Conservation (phyloP, 2,797 vertebrate species). For the Pangasius larnaudii region DNA sequence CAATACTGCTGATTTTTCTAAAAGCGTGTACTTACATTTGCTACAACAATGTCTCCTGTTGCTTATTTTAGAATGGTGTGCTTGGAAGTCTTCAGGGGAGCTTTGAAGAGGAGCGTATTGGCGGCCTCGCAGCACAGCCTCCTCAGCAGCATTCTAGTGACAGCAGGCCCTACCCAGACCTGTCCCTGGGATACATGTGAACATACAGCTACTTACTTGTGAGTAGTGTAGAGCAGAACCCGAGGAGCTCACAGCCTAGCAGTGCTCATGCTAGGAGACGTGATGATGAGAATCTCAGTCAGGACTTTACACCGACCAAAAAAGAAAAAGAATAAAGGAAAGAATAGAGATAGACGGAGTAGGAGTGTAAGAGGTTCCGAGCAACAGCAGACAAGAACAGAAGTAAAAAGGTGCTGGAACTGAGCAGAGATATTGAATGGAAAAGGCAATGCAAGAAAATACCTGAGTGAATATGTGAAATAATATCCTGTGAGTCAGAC, state of each 20-base stretch:
- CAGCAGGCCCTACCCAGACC: slow-evolving; percentile 1
- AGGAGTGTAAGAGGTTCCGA: neutral
- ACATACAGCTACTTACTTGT: neutral
- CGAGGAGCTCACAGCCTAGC: neutral
- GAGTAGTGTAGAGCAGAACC: neutral
- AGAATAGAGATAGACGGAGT: neutral
- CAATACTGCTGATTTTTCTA: neutral
- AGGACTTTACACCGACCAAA: neutral
- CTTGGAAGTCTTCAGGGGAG: slow-evolving; percentile 68
- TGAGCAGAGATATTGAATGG: neutral
- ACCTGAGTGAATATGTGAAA: slow-evolving; percentile 9
- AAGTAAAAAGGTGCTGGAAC: neutral
- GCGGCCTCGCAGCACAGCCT: slow-evolving; percentile 67
- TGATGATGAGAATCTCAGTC: neutral
- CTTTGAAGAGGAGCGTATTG: slow-evolving; percentile 66
- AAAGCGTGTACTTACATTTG: neutral
- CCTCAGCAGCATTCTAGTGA: neutral
- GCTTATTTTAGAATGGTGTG: slow-evolving; percentile 75
- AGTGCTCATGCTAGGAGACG: neutral
- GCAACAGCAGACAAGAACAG: neutral
- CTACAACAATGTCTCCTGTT: neutral
- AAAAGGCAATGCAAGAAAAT: neutral
- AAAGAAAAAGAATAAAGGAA: neutral
- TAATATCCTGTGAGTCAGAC: neutral
- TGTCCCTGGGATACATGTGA: slow-evolving; percentile 12